These are phyloP conservation scores for Aurelia sp. DNA, from an alignment of 30 jellyfish, hydroid and myxozoan genomes.

Conservation along the genomic window DNA sequence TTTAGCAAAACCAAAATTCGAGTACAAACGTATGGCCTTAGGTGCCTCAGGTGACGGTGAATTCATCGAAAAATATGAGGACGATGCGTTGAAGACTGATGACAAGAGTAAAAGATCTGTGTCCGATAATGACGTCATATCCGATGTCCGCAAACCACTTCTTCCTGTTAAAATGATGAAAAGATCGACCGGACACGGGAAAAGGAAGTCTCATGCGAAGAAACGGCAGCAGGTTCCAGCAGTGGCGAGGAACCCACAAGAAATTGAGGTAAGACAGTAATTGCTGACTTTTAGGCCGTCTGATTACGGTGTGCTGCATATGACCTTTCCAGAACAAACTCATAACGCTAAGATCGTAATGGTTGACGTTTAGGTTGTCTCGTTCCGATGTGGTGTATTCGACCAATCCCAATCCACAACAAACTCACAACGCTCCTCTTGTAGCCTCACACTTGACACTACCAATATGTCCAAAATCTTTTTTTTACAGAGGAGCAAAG, in stretches of 20 bases:
- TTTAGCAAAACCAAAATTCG: slow-evolving; percentile 79
- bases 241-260: slow-evolving; percentile 33
- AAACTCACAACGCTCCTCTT: too few species aligned
- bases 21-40: slow-evolving; percentile 83
- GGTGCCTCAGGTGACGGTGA: slow-evolving; percentile 97
- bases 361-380: too few species aligned
- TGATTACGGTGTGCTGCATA: too few species aligned
- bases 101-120: slow-evolving; percentile 56
- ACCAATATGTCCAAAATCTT: too few species aligned
- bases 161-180: slow-evolving; percentile 39
- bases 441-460: too few species aligned
- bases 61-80: slow-evolving; percentile 79
- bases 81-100: slow-evolving; percentile 26
- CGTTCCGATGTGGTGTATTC: too few species aligned
- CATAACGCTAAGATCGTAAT: too few species aligned
- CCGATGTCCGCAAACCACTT: slow-evolving; percentile 12
- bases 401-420: too few species aligned
- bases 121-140: slow-evolving; percentile 26
- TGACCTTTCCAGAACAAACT: too few species aligned
- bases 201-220: slow-evolving; percentile 21
- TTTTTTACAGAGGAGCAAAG: too few species aligned
- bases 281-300: neutral
- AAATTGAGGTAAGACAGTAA: neutral
- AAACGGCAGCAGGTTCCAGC: slow-evolving; percentile 33
- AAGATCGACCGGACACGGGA: slow-evolving; percentile 15